Conservation (phyloP, 2,797 vertebrate species). For the Lindbergichthys nudifrons region DNA sequence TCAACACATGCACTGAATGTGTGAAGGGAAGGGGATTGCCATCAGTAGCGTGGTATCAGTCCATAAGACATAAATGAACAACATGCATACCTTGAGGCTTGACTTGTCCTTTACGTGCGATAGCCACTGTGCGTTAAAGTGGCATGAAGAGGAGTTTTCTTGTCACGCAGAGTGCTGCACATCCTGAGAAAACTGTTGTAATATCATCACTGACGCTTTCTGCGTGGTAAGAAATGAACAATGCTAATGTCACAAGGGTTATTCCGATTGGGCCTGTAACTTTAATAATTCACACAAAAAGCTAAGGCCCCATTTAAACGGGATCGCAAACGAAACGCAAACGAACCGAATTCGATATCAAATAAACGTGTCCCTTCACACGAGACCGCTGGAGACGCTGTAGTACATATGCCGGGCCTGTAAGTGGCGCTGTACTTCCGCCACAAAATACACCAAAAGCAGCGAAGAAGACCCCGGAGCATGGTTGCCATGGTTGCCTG, state of each 20-base stretch:
- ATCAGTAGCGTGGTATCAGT: not conserved
- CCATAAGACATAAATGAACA: not conserved
- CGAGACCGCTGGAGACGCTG: too few species aligned
- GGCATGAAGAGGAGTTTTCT: not conserved
- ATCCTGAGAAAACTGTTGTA: not conserved
- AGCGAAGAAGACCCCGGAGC: too few species aligned
- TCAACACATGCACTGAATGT: not conserved
- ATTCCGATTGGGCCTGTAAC: not conserved
- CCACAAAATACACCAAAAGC: too few species aligned
- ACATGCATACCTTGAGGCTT: not conserved
- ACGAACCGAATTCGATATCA: too few species aligned
- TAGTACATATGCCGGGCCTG: too few species aligned
- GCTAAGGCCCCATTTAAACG: too few species aligned
- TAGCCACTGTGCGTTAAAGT: not conserved
- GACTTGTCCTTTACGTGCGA: conserved; percentile 2
- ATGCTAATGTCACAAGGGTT: not conserved
- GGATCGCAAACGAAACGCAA: too few species aligned
- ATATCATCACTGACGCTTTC: not conserved
- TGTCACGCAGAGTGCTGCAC: conserved; percentile 1
- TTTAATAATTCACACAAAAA: not conserved
- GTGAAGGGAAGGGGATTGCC: not conserved
- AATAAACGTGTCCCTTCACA: too few species aligned
- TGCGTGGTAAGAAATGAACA: not conserved
- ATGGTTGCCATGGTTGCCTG: too few species aligned
- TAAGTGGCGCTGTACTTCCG: too few species aligned